Evolutionary conservation across 2,113 vertebrate genomes (phyloP), one percentile per base, ranked within the genome.

Genomic region (Tretioscincus oriximinensis): DNA sequence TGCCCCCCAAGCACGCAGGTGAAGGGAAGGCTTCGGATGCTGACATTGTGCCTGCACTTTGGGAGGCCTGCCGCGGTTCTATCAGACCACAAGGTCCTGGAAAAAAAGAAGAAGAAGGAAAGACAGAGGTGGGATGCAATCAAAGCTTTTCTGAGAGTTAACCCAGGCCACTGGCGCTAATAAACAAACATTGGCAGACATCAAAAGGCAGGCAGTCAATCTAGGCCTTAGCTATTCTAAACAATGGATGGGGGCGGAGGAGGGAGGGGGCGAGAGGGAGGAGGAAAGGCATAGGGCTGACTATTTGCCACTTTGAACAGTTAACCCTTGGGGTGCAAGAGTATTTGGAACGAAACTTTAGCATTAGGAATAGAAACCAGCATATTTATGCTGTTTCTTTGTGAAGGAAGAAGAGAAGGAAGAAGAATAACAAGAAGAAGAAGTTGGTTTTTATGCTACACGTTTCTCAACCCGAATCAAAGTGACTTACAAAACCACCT

Each of bases 101-200:
- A 76, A 76, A 91, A 88, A 88, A 92, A 76, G 69, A 91, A 88
- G 88, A 88, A 92, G 89, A 84, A 86, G 86, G 89, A 87, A 93
- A 88, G 90, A 81, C 86, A 88, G 85, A 89, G 89, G 92, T 86
- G 88, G 85, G 88, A 89, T 91, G 90, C 90, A 88, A 89, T 91
- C 85, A 90, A 92, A 91, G 90, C 88, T 89, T 90, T 86, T 87
- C 49, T 90, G 85, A 91, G 88, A 90, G 88, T 86, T 86, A 93
- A 91, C 88, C 90, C 89, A 91, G 91, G 84, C 89, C 89, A 84
- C 92, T 93, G 94, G 92, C 92, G 91, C 93, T 95, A 82, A 92
- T 93, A 93, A 94, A 94, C 93, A 94, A 94, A 95, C 92, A 95
- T 88, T 88, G 88, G 85, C 92, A 94, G 90, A 95, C 93, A 89